Percentiles rank a stretch among this genome's conserved stretches.
phyloP scores from a whole-genome alignment of 2,888 invertebrate genomes.

The Macrophya annulata region DNA sequence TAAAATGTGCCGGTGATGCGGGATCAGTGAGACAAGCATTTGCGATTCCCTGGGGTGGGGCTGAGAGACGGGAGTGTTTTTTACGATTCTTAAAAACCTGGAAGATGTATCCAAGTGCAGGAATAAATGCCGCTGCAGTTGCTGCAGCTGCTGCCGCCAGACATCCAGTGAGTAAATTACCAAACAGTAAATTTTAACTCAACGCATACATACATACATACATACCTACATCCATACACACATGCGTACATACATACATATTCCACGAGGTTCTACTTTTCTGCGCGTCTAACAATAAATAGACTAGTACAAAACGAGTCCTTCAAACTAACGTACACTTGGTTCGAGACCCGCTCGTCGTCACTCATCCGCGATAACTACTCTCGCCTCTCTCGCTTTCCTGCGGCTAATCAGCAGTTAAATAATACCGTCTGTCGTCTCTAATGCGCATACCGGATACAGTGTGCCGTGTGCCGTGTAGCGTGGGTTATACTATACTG shows the following conservation, averaged over 20 bases:
- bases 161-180: constrained; percentile 88
- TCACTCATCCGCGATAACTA: constrained; percentile 10
- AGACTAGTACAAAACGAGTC: constrained; percentile 10
- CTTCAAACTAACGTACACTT: neutral
- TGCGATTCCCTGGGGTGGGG: constrained; percentile 57
- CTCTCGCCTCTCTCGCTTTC: constrained; percentile 5
- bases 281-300: neutral
- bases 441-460: constrained; percentile 24
- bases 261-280: neutral
- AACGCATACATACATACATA: neutral
- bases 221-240: neutral
- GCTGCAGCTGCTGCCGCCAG: constrained; percentile 92
- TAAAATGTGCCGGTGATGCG: constrained; percentile 53
- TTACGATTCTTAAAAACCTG: constrained; percentile 75
- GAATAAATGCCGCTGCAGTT: constrained; percentile 93
- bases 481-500: constrained; percentile 28
- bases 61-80: constrained; percentile 57
- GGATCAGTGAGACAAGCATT: constrained; percentile 42
- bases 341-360: constrained; percentile 14
- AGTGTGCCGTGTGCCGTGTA: neutral
- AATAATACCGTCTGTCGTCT: constrained; percentile 36
- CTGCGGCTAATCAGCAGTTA: constrained; percentile 27
- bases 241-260: neutral
- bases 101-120: constrained; percentile 92
- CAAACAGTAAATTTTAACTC: neutral